Base-by-base conservation (phyloP, 2,113 vertebrate genomes). In the Odontophorus gujanensis region DNA sequence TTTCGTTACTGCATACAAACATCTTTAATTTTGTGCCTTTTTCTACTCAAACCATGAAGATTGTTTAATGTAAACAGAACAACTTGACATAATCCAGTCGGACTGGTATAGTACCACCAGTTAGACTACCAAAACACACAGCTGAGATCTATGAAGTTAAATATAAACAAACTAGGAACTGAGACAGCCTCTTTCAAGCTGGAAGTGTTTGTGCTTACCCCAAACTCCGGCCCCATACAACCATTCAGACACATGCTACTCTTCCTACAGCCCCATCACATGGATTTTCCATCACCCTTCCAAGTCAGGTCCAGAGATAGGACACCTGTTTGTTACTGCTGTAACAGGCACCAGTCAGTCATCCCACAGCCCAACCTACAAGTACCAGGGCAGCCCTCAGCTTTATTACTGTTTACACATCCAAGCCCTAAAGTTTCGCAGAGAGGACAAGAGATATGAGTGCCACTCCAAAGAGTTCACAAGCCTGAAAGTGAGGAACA, bases 111-210 rank as follows among this genome's bases (percentile, higher is more conserved):
- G 61, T 88, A 81, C 85, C 76, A 32, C 71, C 85, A 67, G 78
- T 77, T 87, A 93, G 94, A 90, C 68, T 72, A 90, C 73, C 66
- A 86, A 90, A 95, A 91, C 89, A 76, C 30, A 75, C 61, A 62
- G 53, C 53, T 1, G 2, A 94, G 59, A 92, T 87, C 79, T 86
- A 74, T 82, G 32, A 83, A 95, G 85, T 78, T 75, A 68, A 92
- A 78, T 76, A 66, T 78, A 95, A 93, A 87, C 90, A 95, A 89
- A 82, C 45, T 5, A 75, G 43, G 57, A 83, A 77, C 42, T 74
- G 81, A 71, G 89, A 66, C n/a, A 63, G 81, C 47, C 25, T 62
- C 71, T 94, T 95, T 95, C 66, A 90, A 91, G 89, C 71, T 72
- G 48, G 53, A 59, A 88, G 66, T 68, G 82, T 84, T 94, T 86